Evolutionary conservation across 2,888 invertebrate species (phyloP).

Genomic region (Chelonus formosanus): DNA sequence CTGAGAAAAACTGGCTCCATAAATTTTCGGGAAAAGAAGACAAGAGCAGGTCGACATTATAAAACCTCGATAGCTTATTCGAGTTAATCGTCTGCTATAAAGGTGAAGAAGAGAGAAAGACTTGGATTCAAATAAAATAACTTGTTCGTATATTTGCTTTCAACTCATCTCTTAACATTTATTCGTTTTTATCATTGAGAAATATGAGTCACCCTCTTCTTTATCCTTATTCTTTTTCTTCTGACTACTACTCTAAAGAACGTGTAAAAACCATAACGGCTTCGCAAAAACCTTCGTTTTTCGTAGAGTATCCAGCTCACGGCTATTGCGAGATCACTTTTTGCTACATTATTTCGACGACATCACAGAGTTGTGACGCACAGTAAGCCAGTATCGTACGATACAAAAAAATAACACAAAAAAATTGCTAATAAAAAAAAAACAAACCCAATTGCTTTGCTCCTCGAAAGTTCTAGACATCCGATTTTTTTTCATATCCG

Average conservation of each 20-base stretch:
- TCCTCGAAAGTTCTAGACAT: constrained; percentile 6
- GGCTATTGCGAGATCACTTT: constrained; percentile 41
- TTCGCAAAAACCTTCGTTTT: constrained; percentile 38
- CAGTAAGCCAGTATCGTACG: constrained; percentile 4
- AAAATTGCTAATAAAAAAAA: not conserved
- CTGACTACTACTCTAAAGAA: constrained; percentile 34
- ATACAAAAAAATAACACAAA: not conserved
- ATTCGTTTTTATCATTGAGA: constrained; percentile 31
- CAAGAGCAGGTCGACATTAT: constrained; percentile 29
- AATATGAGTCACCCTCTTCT: constrained; percentile 53
- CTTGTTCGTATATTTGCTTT: not conserved
- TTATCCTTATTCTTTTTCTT: constrained; percentile 35
- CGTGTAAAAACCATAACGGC: constrained; percentile 43
- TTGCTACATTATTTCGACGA: constrained; percentile 35
- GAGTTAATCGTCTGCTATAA: constrained; percentile 23
- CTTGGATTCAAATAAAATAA: not conserved
- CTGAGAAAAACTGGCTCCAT: constrained; percentile 43
- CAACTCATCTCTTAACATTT: constrained; percentile 6
- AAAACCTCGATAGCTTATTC: constrained; percentile 14
- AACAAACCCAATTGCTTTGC: not conserved
- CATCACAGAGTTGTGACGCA: constrained; percentile 34
- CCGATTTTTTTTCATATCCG: not conserved
- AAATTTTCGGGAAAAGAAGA: constrained; percentile 44
- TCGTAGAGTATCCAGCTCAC: constrained; percentile 43
- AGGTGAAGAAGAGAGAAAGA: not conserved